phyloP scores from a whole-genome alignment of 2,113 vertebrate species.

The Boleophthalmus pectinirostris region DNA sequence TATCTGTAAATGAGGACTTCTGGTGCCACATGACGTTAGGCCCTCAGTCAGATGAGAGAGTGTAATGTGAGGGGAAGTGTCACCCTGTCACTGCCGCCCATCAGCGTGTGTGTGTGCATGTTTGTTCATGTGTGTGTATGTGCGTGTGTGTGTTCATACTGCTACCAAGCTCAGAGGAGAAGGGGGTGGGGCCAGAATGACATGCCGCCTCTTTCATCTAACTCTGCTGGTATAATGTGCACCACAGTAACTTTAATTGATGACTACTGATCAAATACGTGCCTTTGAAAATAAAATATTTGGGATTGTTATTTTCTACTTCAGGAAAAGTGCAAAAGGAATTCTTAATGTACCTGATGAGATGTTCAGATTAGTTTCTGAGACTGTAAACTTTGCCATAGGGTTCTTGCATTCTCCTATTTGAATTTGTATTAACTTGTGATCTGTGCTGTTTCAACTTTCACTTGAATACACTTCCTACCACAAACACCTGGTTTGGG shows the following conservation, averaged over 20 bases:
- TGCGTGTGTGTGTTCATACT: not conserved
- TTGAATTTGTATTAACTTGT: conserved; percentile 35
- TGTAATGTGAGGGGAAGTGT: conserved; percentile 75
- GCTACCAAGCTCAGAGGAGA: conserved; percentile 64
- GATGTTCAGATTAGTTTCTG: conserved; percentile 50
- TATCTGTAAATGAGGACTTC: conserved; percentile 65
- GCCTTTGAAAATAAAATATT: conserved; percentile 77
- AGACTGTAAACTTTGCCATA: conserved; percentile 57
- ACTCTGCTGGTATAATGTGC: conserved; percentile 75
- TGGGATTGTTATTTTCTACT: conserved; percentile 68
- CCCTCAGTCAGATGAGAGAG: conserved; percentile 70
- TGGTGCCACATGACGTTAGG: conserved; percentile 72
- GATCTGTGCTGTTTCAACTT: conserved; percentile 43
- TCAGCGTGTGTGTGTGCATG: conserved; percentile 62
- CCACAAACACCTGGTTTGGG: conserved; percentile 40
- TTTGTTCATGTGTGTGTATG: conserved; percentile 32
- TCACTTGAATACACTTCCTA: conserved; percentile 8
- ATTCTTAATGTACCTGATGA: conserved; percentile 78
- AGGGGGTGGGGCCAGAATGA: conserved; percentile 75
- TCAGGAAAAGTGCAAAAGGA: conserved; percentile 74
- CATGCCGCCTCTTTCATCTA: conserved; percentile 80
- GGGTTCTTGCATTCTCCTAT: conserved; percentile 10
- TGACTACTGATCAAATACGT: conserved; percentile 81
- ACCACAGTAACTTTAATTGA: conserved; percentile 79
- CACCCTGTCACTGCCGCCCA: conserved; percentile 72